Evolutionary conservation across 2,797 vertebrate species (phyloP), one percentile per base, ranked within the genome.

Genomic region (Oreochromis grahami): DNA sequence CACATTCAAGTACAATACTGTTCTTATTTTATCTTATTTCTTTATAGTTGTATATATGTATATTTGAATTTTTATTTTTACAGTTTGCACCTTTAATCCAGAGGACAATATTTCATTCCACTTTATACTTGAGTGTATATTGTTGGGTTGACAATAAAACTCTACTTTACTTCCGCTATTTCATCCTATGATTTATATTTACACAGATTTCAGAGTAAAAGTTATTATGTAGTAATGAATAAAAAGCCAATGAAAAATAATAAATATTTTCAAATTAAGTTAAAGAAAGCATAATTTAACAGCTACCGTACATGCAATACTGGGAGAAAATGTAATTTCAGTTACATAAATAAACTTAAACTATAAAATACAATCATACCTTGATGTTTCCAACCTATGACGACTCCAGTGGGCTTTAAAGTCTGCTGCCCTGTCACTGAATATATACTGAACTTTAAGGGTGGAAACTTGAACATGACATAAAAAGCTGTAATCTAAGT

Each of bases 281-380:
- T 38, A 0, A 65, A 41, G 11, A 65, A 21, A 65, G 21, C 7
- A 41, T 2, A 1, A 65, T 65, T 65, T 38, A 41, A 21, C 14
- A 14, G 60, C 19, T 41, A 65, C 55, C 0, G 14, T 56, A 56
- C 60, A 38, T 38, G 19, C n/a, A 65, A 38, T 14, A 65, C 11
- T 8, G 4, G 60, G 60, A 77, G 21, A 24, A 36, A n/a, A 48
- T 32, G 5, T 48, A 6, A 70, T 26, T 38, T 15, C 8, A 77
- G 15, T n/a, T 7, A 21, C n/a, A 24, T 14, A 26, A 0, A 53
- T 74, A n/a, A 74, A 74, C 15, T 74, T 32, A 8, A 15, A 50
- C 2, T 43, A n/a, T 53, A 34, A 81, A 84, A 86, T 55, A 15
- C 4, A 56, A 14, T 32, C 83, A 11, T 92, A 94, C 88, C 93